phyloP scores from a whole-genome alignment of 2,888 invertebrate genomes.

The Spatulosminthurus flaviceps region DNA sequence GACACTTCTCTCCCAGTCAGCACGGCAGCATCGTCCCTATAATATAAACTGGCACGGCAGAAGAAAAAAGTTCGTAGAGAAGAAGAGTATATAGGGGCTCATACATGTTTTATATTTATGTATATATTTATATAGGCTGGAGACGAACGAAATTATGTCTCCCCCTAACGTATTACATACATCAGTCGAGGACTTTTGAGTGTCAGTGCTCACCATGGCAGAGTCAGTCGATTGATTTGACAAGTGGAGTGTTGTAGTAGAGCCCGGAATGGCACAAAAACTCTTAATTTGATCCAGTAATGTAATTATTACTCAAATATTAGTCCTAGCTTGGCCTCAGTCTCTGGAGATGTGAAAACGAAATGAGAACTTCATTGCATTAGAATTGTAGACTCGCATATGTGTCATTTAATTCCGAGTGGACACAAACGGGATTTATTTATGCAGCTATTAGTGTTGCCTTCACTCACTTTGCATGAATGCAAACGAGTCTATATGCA shows the following conservation, averaged over 20 bases:
- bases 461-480: background rate
- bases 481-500: constrained; percentile 21
- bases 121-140: too few species aligned
- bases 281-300: constrained; percentile 29
- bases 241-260: constrained; percentile 1
- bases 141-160: background rate
- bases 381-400: background rate
- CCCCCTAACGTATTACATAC: background rate
- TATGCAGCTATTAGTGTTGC: constrained; percentile 33
- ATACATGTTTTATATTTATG: too few species aligned
- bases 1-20: background rate
- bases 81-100: too few species aligned
- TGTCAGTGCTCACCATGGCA: background rate
- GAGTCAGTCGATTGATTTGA: constrained; percentile 1
- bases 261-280: constrained; percentile 8
- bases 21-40: background rate
- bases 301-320: constrained; percentile 36
- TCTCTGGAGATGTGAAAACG: constrained; percentile 13
- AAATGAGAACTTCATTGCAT: constrained; percentile 27
- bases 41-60: too few species aligned
- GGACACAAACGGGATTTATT: constrained; percentile 42
- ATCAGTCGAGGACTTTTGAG: constrained; percentile 1
- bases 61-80: too few species aligned
- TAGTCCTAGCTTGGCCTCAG: background rate
- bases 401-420: constrained; percentile 30